Evolutionary conservation across 2,113 vertebrate species (phyloP).

Genomic region (Ammodytes marinus): DNA sequence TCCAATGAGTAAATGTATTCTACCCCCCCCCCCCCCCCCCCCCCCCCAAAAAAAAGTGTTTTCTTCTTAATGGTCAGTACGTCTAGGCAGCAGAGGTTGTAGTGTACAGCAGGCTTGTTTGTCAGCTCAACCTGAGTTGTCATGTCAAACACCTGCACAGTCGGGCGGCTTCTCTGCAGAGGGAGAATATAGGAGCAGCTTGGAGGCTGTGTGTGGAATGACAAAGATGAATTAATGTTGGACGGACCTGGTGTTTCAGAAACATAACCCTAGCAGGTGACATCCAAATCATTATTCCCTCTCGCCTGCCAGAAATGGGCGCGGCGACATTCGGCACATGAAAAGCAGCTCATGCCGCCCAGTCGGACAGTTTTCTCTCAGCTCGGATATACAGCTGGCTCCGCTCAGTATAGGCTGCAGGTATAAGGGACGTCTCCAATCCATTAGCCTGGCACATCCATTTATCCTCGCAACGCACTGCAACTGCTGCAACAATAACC

Average conservation of each 20-base stretch:
- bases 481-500: slow-evolving; percentile 60
- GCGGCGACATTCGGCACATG: slow-evolving; percentile 71
- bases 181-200: slow-evolving; percentile 5
- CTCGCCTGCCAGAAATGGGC: slow-evolving; percentile 59
- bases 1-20: slow-evolving; percentile 1
- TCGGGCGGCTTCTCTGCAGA: slow-evolving; percentile 45
- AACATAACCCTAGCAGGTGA: slow-evolving; percentile 72
- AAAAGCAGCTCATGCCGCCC: slow-evolving; percentile 61
- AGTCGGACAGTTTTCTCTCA: slow-evolving; percentile 41
- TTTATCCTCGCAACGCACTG: slow-evolving; percentile 71
- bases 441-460: slow-evolving; percentile 70
- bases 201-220: slow-evolving; percentile 53
- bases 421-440: slow-evolving; percentile 53
- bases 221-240: slow-evolving; percentile 71
- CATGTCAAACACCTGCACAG: slow-evolving; percentile 71
- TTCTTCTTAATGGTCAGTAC: slow-evolving; percentile 20
- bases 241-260: slow-evolving; percentile 64
- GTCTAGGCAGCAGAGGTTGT: slow-evolving; percentile 21
- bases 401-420: slow-evolving; percentile 64
- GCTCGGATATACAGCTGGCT: slow-evolving; percentile 71
- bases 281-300: slow-evolving; percentile 61
- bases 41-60: background rate
- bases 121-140: slow-evolving; percentile 38
- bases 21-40: no score
- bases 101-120: slow-evolving; percentile 59